Conservation (phyloP, 2,888 invertebrate genomes). For the Volucella bombylans region DNA sequence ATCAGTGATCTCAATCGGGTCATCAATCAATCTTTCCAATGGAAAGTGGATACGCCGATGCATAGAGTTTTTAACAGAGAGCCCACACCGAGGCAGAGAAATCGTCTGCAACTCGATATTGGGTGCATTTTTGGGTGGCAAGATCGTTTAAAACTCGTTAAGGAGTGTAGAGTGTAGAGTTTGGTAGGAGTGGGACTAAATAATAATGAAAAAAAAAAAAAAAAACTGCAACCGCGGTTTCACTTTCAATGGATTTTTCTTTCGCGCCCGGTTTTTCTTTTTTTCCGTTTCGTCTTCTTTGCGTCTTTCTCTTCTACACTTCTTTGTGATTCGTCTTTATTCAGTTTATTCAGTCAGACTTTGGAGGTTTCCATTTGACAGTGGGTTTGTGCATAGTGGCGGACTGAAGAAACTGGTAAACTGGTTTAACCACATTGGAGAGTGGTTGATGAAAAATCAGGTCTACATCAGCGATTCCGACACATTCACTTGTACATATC, state of each 20-base stretch:
- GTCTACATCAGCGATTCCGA: slow-evolving; percentile 44
- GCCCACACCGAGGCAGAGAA: not conserved
- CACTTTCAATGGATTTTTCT: too few relatives aligned
- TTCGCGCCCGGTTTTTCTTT: too few relatives aligned
- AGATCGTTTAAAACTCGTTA: slow-evolving; percentile 27
- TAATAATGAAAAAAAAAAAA: too few relatives aligned
- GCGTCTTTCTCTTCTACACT: too few relatives aligned
- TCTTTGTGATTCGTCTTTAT: too few relatives aligned
- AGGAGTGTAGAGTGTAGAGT: not conserved
- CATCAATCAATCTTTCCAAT: slow-evolving; percentile 37
- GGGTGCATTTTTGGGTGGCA: slow-evolving; percentile 15
- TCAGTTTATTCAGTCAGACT: too few relatives aligned
- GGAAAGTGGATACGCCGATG: slow-evolving; percentile 34
- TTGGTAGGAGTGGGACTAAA: too few relatives aligned
- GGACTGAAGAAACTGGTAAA: not conserved
- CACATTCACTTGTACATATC: slow-evolving; percentile 53
- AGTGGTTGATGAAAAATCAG: slow-evolving; percentile 53
- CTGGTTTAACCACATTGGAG: slow-evolving; percentile 49
- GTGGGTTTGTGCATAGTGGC: not conserved
- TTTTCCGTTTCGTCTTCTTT: too few relatives aligned
- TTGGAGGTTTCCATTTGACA: too few relatives aligned
- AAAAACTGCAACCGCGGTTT: too few relatives aligned
- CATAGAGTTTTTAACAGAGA: slow-evolving; percentile 14
- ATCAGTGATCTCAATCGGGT: slow-evolving; percentile 47
- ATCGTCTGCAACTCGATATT: slow-evolving; percentile 3